Base-by-base conservation (phyloP, 2,113 vertebrate species). In the Ivindomyrus marchei region DNA sequence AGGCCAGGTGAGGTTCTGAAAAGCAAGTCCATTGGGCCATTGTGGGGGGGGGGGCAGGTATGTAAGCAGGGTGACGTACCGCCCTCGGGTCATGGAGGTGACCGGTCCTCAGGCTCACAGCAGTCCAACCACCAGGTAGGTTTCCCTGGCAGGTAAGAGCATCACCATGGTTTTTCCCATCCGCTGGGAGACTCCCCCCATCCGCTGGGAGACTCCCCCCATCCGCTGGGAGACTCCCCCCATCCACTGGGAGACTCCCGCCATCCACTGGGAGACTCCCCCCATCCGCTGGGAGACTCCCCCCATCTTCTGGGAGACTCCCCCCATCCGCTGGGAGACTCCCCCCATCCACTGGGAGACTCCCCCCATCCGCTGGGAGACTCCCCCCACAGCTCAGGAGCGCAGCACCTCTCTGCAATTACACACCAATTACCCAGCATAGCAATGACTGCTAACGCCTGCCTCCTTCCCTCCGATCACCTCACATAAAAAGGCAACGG, bases 391-490 rank as follows among this genome's bases (percentile, higher is more conserved):
- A 58, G 42, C 89, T 92, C 91, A 90, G n/a, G 85, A 93, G 89
- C 90, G 90, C 92, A 91, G 92, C 90, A 21, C 90, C 91, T 94
- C 91, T 89, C 89, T 91, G 92, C 93, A 95, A 94, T 95, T 94
- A 94, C 93, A 93, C 93, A 92, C 93, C 93, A 94, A 94, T 95
- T 95, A 94, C 92, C 91, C 90, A 91, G 92, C 1, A 84, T 93
- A 93, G 90, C 93, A 94, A 93, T 42, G 93, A 94, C 90, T 91
- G 92, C 91, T 94, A 93, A 94, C 92, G 93, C 94, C 93, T 92
- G 92, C 91, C 92, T 19, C 49, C 39, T 39, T 42, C 27, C 3
- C 27, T 1, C 21, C 0, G 3, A 50, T 66, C 56, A 66, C 42
- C 53, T 52, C 27, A 46, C 42, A 74, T 27, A 77, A 21, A 27